Conservation (phyloP, 2,888 invertebrate genomes). For the Eurois occulta region DNA sequence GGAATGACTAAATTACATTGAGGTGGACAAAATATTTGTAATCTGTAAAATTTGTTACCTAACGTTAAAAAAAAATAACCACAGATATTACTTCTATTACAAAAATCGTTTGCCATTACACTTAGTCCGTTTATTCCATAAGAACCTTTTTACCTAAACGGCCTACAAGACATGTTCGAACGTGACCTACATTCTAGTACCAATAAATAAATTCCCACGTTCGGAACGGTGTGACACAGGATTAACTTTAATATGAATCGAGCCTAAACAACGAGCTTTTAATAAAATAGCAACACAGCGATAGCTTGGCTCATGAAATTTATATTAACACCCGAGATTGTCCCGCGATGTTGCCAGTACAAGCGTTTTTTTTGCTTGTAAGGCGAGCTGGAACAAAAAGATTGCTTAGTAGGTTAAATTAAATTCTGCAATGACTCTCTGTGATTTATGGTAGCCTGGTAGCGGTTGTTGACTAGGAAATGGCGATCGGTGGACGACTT, state of each 20-base stretch:
- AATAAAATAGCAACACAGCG: slow-evolving; percentile 78
- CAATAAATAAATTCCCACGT: slow-evolving; percentile 65
- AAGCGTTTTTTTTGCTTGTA: slow-evolving; percentile 63
- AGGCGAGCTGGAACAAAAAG: slow-evolving; percentile 56
- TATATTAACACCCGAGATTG: slow-evolving; percentile 79
- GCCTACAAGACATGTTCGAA: slow-evolving; percentile 44
- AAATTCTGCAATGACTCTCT: slow-evolving; percentile 58
- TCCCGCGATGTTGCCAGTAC: slow-evolving; percentile 73
- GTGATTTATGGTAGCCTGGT: slow-evolving; percentile 57
- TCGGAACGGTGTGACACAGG: slow-evolving; percentile 69
- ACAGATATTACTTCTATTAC: not conserved
- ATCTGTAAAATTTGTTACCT: not conserved
- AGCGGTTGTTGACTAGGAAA: slow-evolving; percentile 12
- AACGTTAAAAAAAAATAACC: not conserved
- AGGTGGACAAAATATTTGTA: no score
- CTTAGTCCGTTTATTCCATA: slow-evolving; percentile 40
- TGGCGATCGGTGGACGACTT: slow-evolving; percentile 15
- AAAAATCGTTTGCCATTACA: slow-evolving; percentile 37
- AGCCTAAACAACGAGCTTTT: slow-evolving; percentile 77
- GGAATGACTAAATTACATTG: not conserved
- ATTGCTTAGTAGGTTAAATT: slow-evolving; percentile 67
- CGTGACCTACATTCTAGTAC: slow-evolving; percentile 62
- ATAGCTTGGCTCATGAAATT: slow-evolving; percentile 79
- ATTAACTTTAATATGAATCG: slow-evolving; percentile 77
- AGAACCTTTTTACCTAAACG: slow-evolving; percentile 55